Evolutionary conservation across 2,113 vertebrate species (phyloP), one percentile per base, ranked within the genome.

Genomic region (Ptychochromis oligacanthus): DNA sequence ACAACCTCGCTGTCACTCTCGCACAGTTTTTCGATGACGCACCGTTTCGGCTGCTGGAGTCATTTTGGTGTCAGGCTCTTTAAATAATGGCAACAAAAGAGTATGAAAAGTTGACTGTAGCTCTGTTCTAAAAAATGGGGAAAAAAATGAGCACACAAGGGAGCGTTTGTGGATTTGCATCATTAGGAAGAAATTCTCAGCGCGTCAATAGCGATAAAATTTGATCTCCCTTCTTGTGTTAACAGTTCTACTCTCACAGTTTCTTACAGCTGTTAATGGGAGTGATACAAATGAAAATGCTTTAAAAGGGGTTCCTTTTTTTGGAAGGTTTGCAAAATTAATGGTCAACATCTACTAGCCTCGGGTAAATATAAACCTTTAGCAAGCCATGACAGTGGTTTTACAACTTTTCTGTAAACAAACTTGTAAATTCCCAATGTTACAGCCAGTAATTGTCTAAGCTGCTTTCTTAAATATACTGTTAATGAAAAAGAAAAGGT

Each of bases 201-300:
- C n/a, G 56, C 76, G 85, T 84, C 56, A 64, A 56, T 36, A 13
- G 58, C 46, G 62, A 86, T 75, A 43, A 78, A 72, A 86, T 84
- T 55, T 36, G 65, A 83, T 75, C 38, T 40, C 22, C 22, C 26
- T 72, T 15, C 34, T 49, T 67, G 56, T 84, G 83, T 75, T 77
- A 76, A 38, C 28, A 60, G 59, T 70, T 81, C 62, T 52, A 6
- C 55, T 81, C 24, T 75, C 57, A n/a, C 70, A 1, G 10, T 59
- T 82, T 72, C 20, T 22, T 13, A 34, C 28, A 43, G 60, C 72
- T 79, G 55, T 72, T 57, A 60, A 62, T 6, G 15, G 7, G 46
- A 72, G 46, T 34, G 46, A 54, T 31, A 34, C 1, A 0, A 72
- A 34, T 72, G 26, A 18, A 54, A 34, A 49, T 38, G 20, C 34